These are phyloP conservation scores for Rafetus swinhoei DNA, from an alignment of 2,113 vertebrate species.

Conservation along the genomic window DNA sequence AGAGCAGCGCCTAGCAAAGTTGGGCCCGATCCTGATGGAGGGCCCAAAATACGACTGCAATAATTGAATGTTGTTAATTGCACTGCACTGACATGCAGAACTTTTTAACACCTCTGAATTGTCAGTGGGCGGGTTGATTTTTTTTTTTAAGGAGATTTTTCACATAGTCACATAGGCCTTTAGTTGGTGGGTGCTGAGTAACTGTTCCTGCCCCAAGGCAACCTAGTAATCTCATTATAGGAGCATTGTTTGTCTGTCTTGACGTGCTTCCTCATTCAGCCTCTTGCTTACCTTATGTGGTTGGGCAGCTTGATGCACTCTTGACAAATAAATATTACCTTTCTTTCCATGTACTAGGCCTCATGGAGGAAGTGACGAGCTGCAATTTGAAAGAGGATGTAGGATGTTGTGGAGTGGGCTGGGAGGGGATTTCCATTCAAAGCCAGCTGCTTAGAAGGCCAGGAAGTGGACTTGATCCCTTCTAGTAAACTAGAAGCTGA, in stretches of 20 bases:
- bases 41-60: neutral
- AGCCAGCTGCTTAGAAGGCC: neutral
- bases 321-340: neutral
- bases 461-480: neutral
- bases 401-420: neutral
- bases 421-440: neutral
- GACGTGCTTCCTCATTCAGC: accelerated
- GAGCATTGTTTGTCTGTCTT: neutral
- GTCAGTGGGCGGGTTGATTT: neutral
- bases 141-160: neutral
- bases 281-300: neutral
- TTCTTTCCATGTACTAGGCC: accelerated
- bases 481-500: neutral
- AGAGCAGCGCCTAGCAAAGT: neutral
- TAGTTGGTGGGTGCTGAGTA: accelerated
- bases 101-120: neutral
- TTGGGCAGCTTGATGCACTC: accelerated
- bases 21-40: neutral
- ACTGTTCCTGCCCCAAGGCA: neutral
- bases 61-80: neutral
- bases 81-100: neutral
- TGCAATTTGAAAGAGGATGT: neutral
- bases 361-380: neutral
- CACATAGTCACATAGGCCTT: accelerated
- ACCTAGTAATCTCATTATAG: accelerated